Percentiles rank a stretch among this genome's conserved stretches.
phyloP scores from a whole-genome alignment of 1,140 invertebrate genomes.

The Popillia japonica region DNA sequence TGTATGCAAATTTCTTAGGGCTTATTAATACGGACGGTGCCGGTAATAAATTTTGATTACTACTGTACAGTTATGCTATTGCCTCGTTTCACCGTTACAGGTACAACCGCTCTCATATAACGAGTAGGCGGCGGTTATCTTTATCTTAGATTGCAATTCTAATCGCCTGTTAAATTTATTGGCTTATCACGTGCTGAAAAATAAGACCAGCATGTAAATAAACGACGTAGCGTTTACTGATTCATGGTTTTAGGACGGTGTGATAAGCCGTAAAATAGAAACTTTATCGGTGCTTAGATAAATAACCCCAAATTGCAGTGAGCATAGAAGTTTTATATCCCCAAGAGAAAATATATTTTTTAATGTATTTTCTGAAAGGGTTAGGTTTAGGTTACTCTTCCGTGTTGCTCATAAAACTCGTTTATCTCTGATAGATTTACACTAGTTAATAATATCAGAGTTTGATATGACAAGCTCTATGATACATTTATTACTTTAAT shows the following conservation, averaged over 20 bases:
- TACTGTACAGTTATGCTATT: constrained; percentile 1
- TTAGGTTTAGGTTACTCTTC: too few species aligned
- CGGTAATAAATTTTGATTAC: constrained; percentile 30
- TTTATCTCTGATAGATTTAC: background rate
- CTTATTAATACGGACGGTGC: constrained; percentile 11
- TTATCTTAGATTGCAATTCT: constrained; percentile 30
- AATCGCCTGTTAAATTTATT: constrained; percentile 20
- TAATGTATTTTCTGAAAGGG: too few species aligned
- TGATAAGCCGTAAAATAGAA: background rate
- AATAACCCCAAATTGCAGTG: background rate
- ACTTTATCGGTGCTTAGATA: background rate
- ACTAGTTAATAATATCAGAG: background rate
- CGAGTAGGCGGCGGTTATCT: constrained; percentile 18
- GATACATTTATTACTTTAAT: background rate
- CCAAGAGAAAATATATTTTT: too few species aligned
- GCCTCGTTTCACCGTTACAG: background rate
- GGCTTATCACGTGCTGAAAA: constrained; percentile 25
- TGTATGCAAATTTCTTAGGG: constrained; percentile 22
- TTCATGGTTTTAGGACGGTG: background rate
- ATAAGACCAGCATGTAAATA: constrained; percentile 18
- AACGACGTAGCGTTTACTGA: background rate
- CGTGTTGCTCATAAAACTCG: too few species aligned
- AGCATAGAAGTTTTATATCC: too few species aligned
- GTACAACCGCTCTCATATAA: background rate
- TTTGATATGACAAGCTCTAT: background rate